Evolutionary conservation across 1,140 invertebrate species (phyloP), one percentile per base, ranked within the genome.

Genomic region (Sarcophaga bullata): DNA sequence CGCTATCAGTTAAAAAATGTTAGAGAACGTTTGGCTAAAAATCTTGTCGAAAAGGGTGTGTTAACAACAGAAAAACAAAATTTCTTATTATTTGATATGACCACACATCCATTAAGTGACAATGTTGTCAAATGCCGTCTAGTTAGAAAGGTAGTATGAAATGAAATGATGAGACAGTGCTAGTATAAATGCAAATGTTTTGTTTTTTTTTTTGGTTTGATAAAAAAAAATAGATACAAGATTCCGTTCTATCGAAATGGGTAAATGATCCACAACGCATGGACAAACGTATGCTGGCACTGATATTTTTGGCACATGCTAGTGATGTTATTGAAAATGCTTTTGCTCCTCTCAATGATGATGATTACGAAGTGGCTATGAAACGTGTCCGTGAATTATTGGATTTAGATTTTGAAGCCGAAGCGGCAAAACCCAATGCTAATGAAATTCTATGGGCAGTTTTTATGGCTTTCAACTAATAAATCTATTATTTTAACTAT

Each of bases 41-140:
- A 99, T 92, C 93, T 99, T 86, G 98, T 99, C 19, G 99, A 99
- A 91, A 99, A 99, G 92, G 98, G 99, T 85, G 98, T 99, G n/a
- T 93, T 99, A 83, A 99, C 98, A 75, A 99, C 99, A 80, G 99
- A 99, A 91, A 99, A 99, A 92, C 98, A 99, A 92, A 99, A 99
- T 92, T 99, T 99, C 91, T 92, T 99, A 84, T 92, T 99, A 19
- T 99, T 99, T 92, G 99, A 99, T 92, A 99, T 99, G 98, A 99
- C 99, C 46, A 99, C 98, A 85, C 99, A 99, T 94, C 99, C 99
- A 54, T 92, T 99, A 62, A 98, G 96, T 80, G 98, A 99, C 91
- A 96, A 96, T 92, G 93, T 95, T 84, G 95, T 97, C n/a, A 99
- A 99, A 93, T 96, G 95, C 85, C 95, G 98, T 86, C 93, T 99